These are phyloP conservation scores for Psettodes erumei DNA, from an alignment of 2,113 vertebrate species.

Conservation along the genomic window DNA sequence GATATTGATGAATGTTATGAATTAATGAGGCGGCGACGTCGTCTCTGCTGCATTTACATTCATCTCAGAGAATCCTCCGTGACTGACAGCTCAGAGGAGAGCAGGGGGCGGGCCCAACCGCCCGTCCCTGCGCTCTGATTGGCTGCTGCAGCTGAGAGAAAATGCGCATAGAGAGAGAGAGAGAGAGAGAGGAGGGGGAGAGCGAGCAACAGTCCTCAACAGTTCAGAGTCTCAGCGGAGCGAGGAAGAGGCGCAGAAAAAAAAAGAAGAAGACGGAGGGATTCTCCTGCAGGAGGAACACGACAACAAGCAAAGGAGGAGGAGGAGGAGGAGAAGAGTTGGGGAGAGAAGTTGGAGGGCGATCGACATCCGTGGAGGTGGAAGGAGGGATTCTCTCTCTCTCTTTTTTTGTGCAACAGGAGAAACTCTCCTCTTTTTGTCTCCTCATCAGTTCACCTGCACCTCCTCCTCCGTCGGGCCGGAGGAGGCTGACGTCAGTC, in stretches of 20 bases:
- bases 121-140: slow-evolving; percentile 42
- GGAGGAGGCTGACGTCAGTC: slow-evolving; percentile 52
- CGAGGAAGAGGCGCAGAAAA: slow-evolving; percentile 28
- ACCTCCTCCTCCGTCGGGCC: slow-evolving; percentile 1
- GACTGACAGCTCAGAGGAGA: slow-evolving; percentile 65
- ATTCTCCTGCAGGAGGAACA: slow-evolving; percentile 59
- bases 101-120: slow-evolving; percentile 36
- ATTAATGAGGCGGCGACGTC: too few species aligned
- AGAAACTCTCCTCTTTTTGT: slow-evolving; percentile 41
- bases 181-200: slow-evolving; percentile 22
- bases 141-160: slow-evolving; percentile 69
- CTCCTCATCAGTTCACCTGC: background rate
- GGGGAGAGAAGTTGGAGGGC: slow-evolving; percentile 38
- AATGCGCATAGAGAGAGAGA: slow-evolving; percentile 76
- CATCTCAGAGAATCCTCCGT: slow-evolving; percentile 36
- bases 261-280: slow-evolving; percentile 20
- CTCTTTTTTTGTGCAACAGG: slow-evolving; percentile 56
- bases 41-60: slow-evolving; percentile 30
- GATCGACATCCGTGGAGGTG: slow-evolving; percentile 28
- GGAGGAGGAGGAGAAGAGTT: slow-evolving; percentile 32
- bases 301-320: slow-evolving; percentile 4
- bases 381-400: slow-evolving; percentile 20
- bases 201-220: slow-evolving; percentile 48
- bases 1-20: too few species aligned
- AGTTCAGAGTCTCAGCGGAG: slow-evolving; percentile 45